Base-by-base conservation (phyloP, 2,797 vertebrate genomes). In the Gobionotothen gibberifrons region DNA sequence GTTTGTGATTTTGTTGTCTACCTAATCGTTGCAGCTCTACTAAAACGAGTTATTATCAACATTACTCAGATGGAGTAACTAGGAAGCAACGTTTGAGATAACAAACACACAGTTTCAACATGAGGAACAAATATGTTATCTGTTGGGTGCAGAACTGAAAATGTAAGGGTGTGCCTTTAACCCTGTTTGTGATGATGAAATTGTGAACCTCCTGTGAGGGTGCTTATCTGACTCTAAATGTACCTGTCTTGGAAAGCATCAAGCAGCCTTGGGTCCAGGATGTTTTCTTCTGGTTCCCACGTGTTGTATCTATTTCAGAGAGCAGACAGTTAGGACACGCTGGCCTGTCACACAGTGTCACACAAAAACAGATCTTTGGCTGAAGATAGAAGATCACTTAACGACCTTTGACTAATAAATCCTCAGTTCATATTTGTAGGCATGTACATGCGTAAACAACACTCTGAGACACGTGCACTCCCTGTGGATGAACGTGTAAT, bases 231-330 rank as follows among this genome's bases (percentile, higher is more conserved):
- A 43, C 26, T 43, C 19, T 21, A 22, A 49, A 79, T 94, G 89
- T 89, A 98, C 97, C 97, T 96, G 95, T 96, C 96, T 82, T 94
- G 91, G 90, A 98, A 98, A 53, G 96, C 97, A 75, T 97, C 95
- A 3, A 98, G 94, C 60, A 98, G 94, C 56, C 97, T 92, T 10
- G 97, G 97, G 85, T 98, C 97, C 92, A 98, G 89, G 88, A 98
- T 98, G 91, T 98, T 98, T 83, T 98, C 96, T 87, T 98, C 97
- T 1, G 97, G 97, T 66, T 98, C 97, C 97, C 97, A 98, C 74
- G 97, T 98, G 95, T 97, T 98, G 89, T 97, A 97, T 89, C 97
- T 97, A 78, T 84, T 84, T 80, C 76, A 92, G 80, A 89, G 75
- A 85, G 47, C n/a, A 65, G 40, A 81, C n/a, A 4, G 17, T 52